Evolutionary conservation across 2,797 vertebrate genomes (phyloP).

Genomic region (Tangara arthus): DNA sequence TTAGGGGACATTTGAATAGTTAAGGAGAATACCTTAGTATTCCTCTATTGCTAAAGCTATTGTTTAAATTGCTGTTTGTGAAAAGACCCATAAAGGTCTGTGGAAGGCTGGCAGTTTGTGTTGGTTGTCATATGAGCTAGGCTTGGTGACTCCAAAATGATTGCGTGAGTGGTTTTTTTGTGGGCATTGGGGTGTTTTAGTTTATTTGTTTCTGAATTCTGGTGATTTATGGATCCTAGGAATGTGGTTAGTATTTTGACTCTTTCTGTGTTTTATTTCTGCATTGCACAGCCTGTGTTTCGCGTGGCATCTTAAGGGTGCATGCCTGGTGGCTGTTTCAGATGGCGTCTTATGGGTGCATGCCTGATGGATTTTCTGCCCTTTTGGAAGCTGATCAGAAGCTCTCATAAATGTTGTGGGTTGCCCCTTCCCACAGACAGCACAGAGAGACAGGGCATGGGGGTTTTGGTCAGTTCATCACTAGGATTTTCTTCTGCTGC

Average conservation of each 20-base stretch:
- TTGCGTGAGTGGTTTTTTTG: background rate
- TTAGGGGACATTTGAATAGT: background rate
- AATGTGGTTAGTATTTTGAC: background rate
- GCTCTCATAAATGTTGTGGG: background rate
- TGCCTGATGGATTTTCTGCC: background rate
- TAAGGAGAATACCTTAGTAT: background rate
- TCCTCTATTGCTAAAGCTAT: background rate
- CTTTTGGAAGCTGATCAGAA: background rate
- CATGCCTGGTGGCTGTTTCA: background rate
- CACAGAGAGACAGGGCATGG: background rate
- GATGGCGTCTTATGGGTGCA: background rate
- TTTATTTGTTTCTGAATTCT: background rate
- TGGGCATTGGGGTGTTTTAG: background rate
- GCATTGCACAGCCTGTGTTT: background rate
- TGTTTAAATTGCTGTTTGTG: background rate
- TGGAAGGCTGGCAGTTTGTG: background rate
- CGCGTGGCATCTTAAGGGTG: background rate
- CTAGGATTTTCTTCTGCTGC: background rate
- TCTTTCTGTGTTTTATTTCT: background rate
- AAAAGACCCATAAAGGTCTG: background rate
- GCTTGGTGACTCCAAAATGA: background rate
- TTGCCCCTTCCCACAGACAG: background rate
- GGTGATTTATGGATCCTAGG: background rate
- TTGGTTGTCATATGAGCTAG: background rate
- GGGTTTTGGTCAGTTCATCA: background rate